Conservation (phyloP, 2,797 vertebrate species). For the Carapus acus region DNA sequence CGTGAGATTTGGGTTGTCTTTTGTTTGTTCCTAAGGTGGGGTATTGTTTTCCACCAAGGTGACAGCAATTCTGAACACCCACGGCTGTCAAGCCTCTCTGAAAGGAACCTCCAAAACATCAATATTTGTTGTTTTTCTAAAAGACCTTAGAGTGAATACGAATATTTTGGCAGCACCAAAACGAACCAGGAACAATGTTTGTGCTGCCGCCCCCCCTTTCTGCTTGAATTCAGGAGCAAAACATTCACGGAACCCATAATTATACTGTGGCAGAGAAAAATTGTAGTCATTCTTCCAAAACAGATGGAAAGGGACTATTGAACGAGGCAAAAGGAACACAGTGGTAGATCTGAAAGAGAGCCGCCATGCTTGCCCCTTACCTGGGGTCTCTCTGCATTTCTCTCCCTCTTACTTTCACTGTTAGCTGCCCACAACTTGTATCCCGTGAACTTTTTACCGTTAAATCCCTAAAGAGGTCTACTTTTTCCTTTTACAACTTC, state of each 20-base stretch:
- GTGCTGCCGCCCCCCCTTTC: conserved; percentile 42
- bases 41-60: conserved; percentile 41
- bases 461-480: conserved; percentile 9
- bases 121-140: too few relatives aligned
- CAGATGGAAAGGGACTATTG: conserved; percentile 55
- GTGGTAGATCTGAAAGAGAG: conserved; percentile 45
- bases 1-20: conserved; percentile 39
- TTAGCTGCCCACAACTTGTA: conserved; percentile 39
- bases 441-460: conserved; percentile 27
- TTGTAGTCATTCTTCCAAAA: conserved; percentile 57
- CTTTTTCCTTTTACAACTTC: conserved; percentile 1
- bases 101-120: conserved; percentile 10
- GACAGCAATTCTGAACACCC: conserved; percentile 15
- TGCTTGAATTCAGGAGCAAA: conserved; percentile 60
- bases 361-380: conserved; percentile 23
- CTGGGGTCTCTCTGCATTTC: conserved; percentile 39
- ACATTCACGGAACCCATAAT: conserved; percentile 64
- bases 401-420: conserved; percentile 25
- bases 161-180: conserved; percentile 46
- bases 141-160: too few relatives aligned
- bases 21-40: conserved; percentile 33
- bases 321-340: conserved; percentile 45
- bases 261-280: conserved; percentile 54
- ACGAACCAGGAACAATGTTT: conserved; percentile 57
- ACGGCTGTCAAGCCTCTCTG: conserved; percentile 25